phyloP scores from a whole-genome alignment of 30 jellyfish, hydroid and myxozoan genomes.

The Nemopilema nomurai region DNA sequence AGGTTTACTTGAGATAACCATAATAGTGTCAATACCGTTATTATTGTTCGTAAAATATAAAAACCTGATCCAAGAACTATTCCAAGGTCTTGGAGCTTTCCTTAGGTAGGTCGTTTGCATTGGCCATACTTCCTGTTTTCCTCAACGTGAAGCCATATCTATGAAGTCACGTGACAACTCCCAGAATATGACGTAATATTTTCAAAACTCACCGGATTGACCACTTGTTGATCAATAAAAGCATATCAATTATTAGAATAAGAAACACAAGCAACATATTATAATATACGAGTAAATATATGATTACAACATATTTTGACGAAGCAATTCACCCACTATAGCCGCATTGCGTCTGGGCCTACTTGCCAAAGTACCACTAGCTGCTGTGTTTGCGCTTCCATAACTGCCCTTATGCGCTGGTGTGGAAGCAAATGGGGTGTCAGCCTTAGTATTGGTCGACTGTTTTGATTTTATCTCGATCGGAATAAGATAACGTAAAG shows the following conservation, averaged over 20 bases:
- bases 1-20: no score
- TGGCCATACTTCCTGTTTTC: no score
- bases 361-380: not conserved
- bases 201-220: not conserved
- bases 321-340: conserved; percentile 17
- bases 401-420: not conserved
- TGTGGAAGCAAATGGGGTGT: not conserved
- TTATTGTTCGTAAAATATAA: no score
- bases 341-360: conserved; percentile 35
- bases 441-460: conserved; percentile 1
- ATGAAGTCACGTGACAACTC: no score
- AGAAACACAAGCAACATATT: not conserved
- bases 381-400: not conserved
- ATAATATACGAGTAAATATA: conserved; percentile 8
- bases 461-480: not conserved
- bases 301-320: conserved; percentile 5
- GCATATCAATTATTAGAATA: not conserved
- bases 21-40: no score
- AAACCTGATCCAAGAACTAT: no score
- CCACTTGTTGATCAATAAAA: not conserved
- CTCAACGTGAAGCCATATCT: no score
- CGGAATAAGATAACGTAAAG: conserved; percentile 11
- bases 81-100: no score
- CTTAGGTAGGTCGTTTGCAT: no score
- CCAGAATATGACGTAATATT: not conserved